Percentiles rank a stretch among this genome's conserved stretches.
phyloP scores from a whole-genome alignment of 2,113 vertebrate species.

The Perca schrenkii region DNA sequence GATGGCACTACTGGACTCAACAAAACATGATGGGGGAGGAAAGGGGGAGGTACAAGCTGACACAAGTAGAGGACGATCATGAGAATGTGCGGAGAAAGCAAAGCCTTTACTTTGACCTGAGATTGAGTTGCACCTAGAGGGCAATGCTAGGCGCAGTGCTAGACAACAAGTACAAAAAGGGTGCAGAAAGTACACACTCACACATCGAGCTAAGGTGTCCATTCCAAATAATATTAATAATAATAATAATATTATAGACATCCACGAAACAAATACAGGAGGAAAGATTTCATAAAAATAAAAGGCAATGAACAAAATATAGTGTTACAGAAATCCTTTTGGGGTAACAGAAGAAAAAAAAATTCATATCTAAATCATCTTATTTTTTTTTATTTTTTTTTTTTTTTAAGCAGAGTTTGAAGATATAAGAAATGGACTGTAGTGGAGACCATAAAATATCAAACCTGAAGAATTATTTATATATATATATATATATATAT shows the following conservation, averaged over 20 bases:
- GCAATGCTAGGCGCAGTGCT: constrained; percentile 76
- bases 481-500: constrained; percentile 1
- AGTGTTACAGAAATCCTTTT: constrained; percentile 86
- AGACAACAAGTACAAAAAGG: constrained; percentile 78
- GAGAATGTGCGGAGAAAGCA: constrained; percentile 78
- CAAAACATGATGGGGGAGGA: constrained; percentile 15
- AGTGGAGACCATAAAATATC: constrained; percentile 86
- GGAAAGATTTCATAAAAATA: constrained; percentile 83
- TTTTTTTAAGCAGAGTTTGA: constrained; percentile 87
- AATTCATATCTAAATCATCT: constrained; percentile 57
- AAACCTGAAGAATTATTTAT: constrained; percentile 92
- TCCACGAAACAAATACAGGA: constrained; percentile 74
- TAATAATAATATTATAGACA: constrained; percentile 79
- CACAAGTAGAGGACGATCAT: constrained; percentile 59
- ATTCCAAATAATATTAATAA: constrained; percentile 77
- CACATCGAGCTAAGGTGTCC: constrained; percentile 80
- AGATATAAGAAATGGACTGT: constrained; percentile 90
- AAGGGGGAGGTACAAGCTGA: constrained; percentile 10
- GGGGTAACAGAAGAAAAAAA: constrained; percentile 71
- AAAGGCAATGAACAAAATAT: constrained; percentile 91
- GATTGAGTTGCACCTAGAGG: constrained; percentile 86
- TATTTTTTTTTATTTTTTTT: constrained; percentile 46
- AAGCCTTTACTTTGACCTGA: constrained; percentile 92
- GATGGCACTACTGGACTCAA: constrained; percentile 48
- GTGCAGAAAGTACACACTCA: constrained; percentile 80